phyloP scores from a whole-genome alignment of 64 coral and sea anemone genomes.

The Dendronephthya gigantea region DNA sequence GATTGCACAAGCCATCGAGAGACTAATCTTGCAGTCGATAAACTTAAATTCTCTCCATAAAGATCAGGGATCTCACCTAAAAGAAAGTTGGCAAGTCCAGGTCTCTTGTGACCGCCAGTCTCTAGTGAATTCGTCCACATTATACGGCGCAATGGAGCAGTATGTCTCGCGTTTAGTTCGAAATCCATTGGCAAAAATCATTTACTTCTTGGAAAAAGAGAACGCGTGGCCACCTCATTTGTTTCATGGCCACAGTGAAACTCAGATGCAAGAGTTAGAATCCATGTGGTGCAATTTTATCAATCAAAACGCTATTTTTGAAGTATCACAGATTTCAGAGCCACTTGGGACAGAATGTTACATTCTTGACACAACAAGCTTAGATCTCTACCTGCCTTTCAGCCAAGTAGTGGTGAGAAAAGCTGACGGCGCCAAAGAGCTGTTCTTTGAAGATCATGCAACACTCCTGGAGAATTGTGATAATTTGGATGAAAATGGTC shows the following conservation, averaged over 20 bases:
- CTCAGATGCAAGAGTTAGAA: neutral
- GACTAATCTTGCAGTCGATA: neutral
- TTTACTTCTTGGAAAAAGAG: neutral
- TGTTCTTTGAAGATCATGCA: constrained; percentile 54
- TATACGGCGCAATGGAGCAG: neutral
- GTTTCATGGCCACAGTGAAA: too few species aligned
- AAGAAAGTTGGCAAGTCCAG: neutral
- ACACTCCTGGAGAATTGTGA: neutral
- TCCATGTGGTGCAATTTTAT: neutral
- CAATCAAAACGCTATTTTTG: neutral
- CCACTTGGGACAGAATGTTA: constrained; percentile 47
- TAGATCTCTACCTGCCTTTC: constrained; percentile 49
- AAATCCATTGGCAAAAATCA: neutral
- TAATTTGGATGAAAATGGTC: neutral
- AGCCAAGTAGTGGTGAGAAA: constrained; percentile 43
- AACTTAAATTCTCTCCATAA: neutral
- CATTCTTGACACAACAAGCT: constrained; percentile 13
- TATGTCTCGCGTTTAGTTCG: neutral
- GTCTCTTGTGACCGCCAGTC: neutral
- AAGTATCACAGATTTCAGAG: constrained; percentile 34
- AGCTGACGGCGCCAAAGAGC: constrained; percentile 40
- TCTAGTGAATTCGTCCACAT: neutral
- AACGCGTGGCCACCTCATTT: neutral
- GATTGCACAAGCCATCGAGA: neutral
- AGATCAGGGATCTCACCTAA: neutral